These are phyloP conservation scores for Latrodectus hesperus DNA, from an alignment of 2,888 invertebrate genomes.

Conservation along the genomic window DNA sequence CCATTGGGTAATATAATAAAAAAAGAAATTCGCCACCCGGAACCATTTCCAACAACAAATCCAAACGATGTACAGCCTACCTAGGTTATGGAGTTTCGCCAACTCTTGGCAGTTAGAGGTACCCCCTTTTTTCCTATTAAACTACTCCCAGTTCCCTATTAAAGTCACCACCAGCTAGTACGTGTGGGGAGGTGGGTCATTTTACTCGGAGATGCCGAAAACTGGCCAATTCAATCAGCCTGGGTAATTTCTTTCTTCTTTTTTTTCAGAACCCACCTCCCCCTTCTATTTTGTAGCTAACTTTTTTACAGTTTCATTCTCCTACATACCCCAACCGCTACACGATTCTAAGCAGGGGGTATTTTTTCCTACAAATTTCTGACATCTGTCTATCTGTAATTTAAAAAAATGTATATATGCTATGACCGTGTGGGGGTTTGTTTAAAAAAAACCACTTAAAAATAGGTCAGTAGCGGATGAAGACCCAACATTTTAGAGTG, in stretches of 20 bases:
- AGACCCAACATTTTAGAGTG: constrained; percentile 28
- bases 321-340: background rate
- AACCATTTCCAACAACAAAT: constrained; percentile 40
- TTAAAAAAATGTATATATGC: constrained; percentile 9
- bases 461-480: constrained; percentile 61
- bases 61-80: constrained; percentile 37
- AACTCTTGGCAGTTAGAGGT: constrained; percentile 46
- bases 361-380: background rate
- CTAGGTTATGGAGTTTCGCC: constrained; percentile 58
- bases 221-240: constrained; percentile 64
- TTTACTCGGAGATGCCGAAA: constrained; percentile 40
- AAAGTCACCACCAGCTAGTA: constrained; percentile 28
- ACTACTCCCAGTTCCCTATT: constrained; percentile 25
- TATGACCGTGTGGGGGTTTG: constrained; percentile 1
- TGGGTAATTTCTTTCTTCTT: constrained; percentile 36
- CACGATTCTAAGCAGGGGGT: background rate
- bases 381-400: constrained; percentile 45
- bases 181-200: constrained; percentile 28
- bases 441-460: constrained; percentile 29
- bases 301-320: background rate
- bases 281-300: constrained; percentile 28
- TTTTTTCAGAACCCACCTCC: constrained; percentile 23
- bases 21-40: constrained; percentile 41
- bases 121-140: constrained; percentile 21
- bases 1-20: constrained; percentile 66